A percentile compares a stretch with the other conserved stretches of the same genome.
Conservation (phyloP, 2,797 vertebrate species). For the Naso thynnoides region DNA sequence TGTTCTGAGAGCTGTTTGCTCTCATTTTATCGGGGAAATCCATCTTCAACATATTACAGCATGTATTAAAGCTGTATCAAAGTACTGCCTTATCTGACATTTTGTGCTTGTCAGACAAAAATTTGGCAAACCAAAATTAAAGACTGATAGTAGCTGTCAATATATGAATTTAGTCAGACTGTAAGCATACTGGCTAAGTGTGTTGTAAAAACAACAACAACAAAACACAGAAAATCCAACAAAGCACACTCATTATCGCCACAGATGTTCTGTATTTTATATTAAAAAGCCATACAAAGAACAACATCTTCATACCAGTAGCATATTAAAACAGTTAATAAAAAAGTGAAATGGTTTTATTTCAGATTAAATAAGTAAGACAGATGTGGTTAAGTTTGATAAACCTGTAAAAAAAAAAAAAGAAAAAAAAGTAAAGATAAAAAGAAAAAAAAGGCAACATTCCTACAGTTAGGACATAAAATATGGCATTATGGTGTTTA, state of each 20-base stretch:
- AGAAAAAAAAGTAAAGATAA: too few relatives aligned
- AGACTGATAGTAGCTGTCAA: not conserved
- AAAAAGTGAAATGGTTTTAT: constrained; percentile 25
- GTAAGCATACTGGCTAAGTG: not conserved
- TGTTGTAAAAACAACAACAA: constrained; percentile 27
- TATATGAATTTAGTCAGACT: not conserved
- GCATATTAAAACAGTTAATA: constrained; percentile 27
- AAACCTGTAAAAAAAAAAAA: constrained; percentile 54
- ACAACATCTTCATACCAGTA: constrained; percentile 37
- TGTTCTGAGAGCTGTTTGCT: not conserved
- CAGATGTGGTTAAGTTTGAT: constrained; percentile 15
- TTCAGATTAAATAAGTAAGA: constrained; percentile 28
- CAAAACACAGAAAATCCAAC: constrained; percentile 7
- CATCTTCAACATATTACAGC: not conserved
- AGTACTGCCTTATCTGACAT: not conserved
- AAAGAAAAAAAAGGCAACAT: constrained; percentile 18
- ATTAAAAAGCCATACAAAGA: constrained; percentile 19
- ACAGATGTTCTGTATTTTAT: constrained; percentile 42
- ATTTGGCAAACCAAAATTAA: not conserved
- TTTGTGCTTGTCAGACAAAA: not conserved
- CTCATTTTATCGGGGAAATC: not conserved
- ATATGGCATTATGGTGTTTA: not conserved
- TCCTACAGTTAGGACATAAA: not conserved
- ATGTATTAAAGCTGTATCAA: not conserved
- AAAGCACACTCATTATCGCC: constrained; percentile 9